Conservation (phyloP, 2,888 invertebrate genomes). For the Rhopalosiphum nymphaeae region DNA sequence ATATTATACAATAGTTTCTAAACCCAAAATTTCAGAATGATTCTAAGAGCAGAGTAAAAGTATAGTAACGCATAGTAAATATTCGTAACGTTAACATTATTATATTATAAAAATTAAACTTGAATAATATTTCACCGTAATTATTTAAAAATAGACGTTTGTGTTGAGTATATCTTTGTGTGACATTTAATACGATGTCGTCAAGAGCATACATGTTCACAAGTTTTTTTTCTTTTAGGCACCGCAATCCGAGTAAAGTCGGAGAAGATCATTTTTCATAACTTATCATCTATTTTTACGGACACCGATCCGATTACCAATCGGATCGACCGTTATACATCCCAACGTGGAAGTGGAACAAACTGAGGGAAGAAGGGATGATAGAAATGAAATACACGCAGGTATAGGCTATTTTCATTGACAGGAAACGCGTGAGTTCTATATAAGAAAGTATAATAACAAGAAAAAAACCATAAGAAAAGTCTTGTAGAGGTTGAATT, state of each 20-base stretch:
- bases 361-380: background rate
- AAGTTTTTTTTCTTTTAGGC: background rate
- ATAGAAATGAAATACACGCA: background rate
- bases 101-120: background rate
- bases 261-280: constrained; percentile 29
- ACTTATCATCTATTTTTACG: background rate
- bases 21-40: background rate
- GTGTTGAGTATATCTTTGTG: too few species aligned
- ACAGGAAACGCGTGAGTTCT: background rate
- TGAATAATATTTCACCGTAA: background rate
- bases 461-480: background rate
- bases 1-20: background rate
- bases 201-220: background rate
- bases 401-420: constrained; percentile 42
- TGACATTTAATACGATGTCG: constrained; percentile 39
- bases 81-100: background rate
- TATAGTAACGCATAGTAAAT: background rate
- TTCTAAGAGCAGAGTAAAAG: background rate
- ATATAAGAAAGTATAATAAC: background rate
- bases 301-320: constrained; percentile 42
- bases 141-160: constrained; percentile 18
- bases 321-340: constrained; percentile 24
- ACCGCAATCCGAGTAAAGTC: constrained; percentile 34
- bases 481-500: constrained; percentile 44
- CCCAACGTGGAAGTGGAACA: background rate